A percentile compares a stretch with the other conserved stretches of the same genome.
These are phyloP conservation scores for Arremon aurantiirostris DNA, from an alignment of 2,797 vertebrate species.

Conservation along the genomic window DNA sequence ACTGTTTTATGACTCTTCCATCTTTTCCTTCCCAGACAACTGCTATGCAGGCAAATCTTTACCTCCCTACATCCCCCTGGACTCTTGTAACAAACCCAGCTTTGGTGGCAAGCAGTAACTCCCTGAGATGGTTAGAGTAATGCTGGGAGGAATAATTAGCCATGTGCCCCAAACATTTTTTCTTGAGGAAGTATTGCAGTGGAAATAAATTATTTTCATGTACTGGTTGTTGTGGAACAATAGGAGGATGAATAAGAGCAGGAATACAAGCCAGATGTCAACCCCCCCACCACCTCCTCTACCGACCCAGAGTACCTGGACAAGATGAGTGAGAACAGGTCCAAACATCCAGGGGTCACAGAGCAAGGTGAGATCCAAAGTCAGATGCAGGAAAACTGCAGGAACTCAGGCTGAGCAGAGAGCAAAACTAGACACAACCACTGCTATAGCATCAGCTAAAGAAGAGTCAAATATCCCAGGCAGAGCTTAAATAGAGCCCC, in stretches of 20 bases:
- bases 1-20: neutral
- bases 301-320: neutral
- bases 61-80: neutral
- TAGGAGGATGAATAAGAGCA: neutral
- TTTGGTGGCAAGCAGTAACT: neutral
- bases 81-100: rapidly evolving
- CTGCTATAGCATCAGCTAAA: rapidly evolving
- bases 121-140: neutral
- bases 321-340: neutral
- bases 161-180: neutral
- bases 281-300: neutral
- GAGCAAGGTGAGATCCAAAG: neutral
- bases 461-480: rapidly evolving
- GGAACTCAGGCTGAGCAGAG: neutral
- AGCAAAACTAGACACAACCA: rapidly evolving
- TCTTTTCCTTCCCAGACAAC: neutral
- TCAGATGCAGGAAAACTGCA: neutral
- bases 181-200: neutral
- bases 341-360: neutral
- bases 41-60: neutral
- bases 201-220: neutral
- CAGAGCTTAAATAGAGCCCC: neutral
- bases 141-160: neutral
- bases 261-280: neutral
- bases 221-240: neutral